Base-by-base conservation (phyloP, 2,797 vertebrate genomes). In the Micrastur ruficollis region DNA sequence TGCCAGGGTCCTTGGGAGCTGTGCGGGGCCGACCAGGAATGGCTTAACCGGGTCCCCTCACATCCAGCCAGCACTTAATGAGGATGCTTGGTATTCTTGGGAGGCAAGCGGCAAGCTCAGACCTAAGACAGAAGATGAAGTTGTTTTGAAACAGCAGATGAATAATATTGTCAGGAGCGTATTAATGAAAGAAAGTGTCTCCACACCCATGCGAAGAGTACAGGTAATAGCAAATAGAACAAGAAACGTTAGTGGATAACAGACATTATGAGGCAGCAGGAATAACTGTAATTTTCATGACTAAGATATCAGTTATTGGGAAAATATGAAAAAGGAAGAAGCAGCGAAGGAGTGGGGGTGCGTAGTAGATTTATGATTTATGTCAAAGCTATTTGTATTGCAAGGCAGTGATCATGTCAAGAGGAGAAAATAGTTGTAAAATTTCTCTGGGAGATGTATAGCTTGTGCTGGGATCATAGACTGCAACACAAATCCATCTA, bases 81-180 rank as follows among this genome's bases (percentile, higher is more conserved):
- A 65, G 29, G 34, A 16, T 53, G 65, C 31, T 90, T 61, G 44
- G 52, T 70, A 76, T 79, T 63, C 71, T 50, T 25, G 1, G 53
- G 53, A 92, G 38, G 31, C 31, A 73, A 78, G 12, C 58, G 80
- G 65, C 20, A 42, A 73, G 72, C 71, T 73, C 85, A 93, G 71
- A 17, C 58, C 53, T 58, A 4, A 81, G 81, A 29, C 12, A 85
- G 85, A 66, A 86, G 90, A 95, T 85, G 63, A 73, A 93, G 46
- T 10, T 89, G 74, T 93, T 96, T 90, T 94, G 81, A 87, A 96
- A 81, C 8, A 86, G 61, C 80, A 86, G 86, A 85, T 87, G 80
- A 94, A 87, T 36, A 86, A 55, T 81, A 9, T 89, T 95, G 65
- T 90, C 81, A 93, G 92, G 62, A 91, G 59, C 29, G 40, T 47